A percentile compares a stretch with the other conserved stretches of the same genome.
Evolutionary conservation across 1,140 invertebrate genomes (phyloP).

Genomic region (Pogonomyrmex californicus): DNA sequence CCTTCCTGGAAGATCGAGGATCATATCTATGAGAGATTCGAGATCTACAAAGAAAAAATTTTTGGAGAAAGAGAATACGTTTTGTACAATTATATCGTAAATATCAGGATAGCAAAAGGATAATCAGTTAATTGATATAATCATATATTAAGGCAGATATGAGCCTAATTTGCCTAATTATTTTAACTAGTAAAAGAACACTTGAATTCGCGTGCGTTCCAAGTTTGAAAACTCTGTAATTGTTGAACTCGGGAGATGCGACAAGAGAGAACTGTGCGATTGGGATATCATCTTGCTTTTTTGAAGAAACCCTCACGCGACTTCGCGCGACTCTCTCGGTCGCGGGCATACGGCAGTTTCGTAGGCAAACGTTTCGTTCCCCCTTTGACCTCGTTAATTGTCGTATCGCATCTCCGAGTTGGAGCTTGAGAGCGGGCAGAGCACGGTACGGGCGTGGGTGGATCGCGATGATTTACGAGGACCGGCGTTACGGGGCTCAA

Average conservation of each 20-base stretch:
- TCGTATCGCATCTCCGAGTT: slow-evolving; percentile 80
- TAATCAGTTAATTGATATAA: background rate
- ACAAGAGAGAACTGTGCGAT: background rate
- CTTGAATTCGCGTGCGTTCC: background rate
- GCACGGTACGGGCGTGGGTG: slow-evolving; percentile 82
- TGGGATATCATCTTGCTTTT: background rate
- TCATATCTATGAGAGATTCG: background rate
- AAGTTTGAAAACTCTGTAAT: background rate
- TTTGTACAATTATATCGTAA: slow-evolving; percentile 4
- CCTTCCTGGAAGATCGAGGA: slow-evolving; percentile 40
- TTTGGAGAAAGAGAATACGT: background rate
- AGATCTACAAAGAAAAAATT: background rate
- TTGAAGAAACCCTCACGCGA: background rate
- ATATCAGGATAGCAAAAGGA: background rate
- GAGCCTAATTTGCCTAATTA: background rate
- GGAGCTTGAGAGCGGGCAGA: slow-evolving; percentile 70
- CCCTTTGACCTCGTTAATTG: slow-evolving; percentile 82
- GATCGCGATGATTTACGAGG: slow-evolving; percentile 87
- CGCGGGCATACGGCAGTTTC: slow-evolving; percentile 29
- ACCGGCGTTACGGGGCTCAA: slow-evolving; percentile 82
- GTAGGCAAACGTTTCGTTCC: slow-evolving; percentile 69
- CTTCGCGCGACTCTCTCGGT: slow-evolving; percentile 33
- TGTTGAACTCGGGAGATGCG: background rate
- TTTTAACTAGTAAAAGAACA: background rate
- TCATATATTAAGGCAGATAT: background rate